phyloP scores from a whole-genome alignment of 2,888 invertebrate genomes.

The Linyphia triangularis region DNA sequence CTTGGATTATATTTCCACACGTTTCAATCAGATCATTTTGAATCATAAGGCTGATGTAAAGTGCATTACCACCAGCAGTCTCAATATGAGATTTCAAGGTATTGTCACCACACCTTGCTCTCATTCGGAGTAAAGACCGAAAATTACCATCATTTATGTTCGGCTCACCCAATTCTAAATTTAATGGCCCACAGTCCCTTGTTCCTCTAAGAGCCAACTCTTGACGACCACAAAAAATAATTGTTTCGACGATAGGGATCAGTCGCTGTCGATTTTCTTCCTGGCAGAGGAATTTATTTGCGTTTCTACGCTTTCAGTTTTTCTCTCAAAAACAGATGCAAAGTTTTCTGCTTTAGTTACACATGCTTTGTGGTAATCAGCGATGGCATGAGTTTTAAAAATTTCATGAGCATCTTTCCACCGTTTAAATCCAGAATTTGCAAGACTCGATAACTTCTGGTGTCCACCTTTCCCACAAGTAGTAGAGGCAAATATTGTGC shows the following conservation, averaged over 20 bases:
- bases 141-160: conserved; percentile 37
- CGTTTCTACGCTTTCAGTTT: neutral
- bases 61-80: neutral
- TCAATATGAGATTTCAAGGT: neutral
- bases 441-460: neutral
- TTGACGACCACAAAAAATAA: conserved; percentile 24
- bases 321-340: neutral
- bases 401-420: conserved; percentile 4
- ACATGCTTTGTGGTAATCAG: conserved; percentile 4
- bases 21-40: conserved; percentile 10
- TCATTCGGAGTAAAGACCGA: conserved; percentile 13
- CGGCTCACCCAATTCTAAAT: neutral
- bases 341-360: neutral
- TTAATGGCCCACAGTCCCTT: neutral
- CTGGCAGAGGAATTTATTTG: neutral
- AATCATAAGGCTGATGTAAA: conserved; percentile 8
- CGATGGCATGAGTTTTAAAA: neutral
- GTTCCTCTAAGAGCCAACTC: conserved; percentile 32
- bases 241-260: neutral
- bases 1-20: conserved; percentile 2
- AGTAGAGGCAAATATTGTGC: neutral
- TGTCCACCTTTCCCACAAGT: conserved; percentile 5
- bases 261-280: neutral
- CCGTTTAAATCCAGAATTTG: neutral
- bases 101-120: neutral